These are phyloP conservation scores for Perca flavescens DNA, from an alignment of 2,113 vertebrate species.

Conservation along the genomic window DNA sequence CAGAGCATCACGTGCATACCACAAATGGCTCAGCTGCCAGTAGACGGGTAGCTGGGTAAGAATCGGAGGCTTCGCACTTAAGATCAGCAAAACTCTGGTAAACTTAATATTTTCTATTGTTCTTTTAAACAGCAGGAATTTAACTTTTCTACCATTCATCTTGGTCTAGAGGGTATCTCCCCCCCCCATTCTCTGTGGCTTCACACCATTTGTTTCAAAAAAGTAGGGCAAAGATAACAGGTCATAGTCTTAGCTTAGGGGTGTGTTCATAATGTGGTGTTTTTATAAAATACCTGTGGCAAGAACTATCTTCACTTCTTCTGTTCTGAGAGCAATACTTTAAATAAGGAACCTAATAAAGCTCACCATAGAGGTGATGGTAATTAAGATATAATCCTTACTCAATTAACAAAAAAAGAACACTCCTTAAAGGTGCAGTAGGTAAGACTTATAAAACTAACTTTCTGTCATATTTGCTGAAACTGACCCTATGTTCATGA, in stretches of 20 bases:
- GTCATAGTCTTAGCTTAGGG: neutral
- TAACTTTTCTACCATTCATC: neutral
- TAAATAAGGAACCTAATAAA: neutral
- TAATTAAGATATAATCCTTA: neutral
- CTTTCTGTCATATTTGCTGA: too few species aligned
- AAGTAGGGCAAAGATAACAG: conserved; percentile 7
- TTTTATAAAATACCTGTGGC: neutral
- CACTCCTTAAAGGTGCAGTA: too few species aligned
- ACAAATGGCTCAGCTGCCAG: neutral
- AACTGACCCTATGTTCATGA: too few species aligned
- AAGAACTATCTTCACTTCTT: neutral
- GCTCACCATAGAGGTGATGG: neutral
- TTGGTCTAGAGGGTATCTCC: neutral
- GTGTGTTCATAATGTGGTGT: neutral
- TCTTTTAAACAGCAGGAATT: neutral
- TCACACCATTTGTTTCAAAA: conserved; percentile 9
- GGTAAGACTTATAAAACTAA: too few species aligned
- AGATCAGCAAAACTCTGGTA: neutral
- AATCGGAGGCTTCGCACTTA: too few species aligned
- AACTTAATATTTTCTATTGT: neutral
- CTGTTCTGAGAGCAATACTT: neutral
- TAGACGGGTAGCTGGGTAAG: neutral
- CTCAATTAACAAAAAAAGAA: too few species aligned
- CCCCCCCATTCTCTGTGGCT: neutral
- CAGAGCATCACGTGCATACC: neutral